These are phyloP conservation scores for Mormyrus hasselquistii DNA, from an alignment of 2,797 vertebrate species.

Conservation along the genomic window DNA sequence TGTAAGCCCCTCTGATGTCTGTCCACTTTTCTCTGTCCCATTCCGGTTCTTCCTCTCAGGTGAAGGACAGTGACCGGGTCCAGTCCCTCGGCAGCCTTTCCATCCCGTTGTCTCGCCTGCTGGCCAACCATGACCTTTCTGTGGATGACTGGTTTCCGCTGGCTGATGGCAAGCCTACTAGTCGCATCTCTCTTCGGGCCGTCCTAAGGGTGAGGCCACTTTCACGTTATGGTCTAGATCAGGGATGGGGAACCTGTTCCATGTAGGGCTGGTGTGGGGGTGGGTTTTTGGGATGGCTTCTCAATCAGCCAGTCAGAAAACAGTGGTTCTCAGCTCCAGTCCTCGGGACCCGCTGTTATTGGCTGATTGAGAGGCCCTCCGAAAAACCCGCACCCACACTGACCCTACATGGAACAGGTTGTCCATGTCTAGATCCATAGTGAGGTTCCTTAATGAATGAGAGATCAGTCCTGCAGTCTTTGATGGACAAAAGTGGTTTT, in stretches of 20 bases:
- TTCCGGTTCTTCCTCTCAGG: slow-evolving; percentile 49
- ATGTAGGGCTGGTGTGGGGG: too few relatives aligned
- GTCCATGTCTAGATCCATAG: neutral
- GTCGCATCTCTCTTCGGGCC: slow-evolving; percentile 77
- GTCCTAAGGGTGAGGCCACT: slow-evolving; percentile 71
- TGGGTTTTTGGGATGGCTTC: too few relatives aligned
- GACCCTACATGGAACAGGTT: too few relatives aligned
- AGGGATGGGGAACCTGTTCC: too few relatives aligned
- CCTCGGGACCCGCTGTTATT: too few relatives aligned
- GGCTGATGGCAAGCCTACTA: slow-evolving; percentile 68
- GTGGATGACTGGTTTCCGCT: slow-evolving; percentile 89
- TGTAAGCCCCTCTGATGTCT: neutral
- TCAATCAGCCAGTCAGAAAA: too few relatives aligned
- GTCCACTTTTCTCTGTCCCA: neutral
- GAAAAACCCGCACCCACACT: too few relatives aligned
- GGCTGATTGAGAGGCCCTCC: too few relatives aligned
- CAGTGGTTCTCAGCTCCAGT: too few relatives aligned
- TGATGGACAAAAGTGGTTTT: neutral
- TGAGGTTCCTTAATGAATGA: neutral
- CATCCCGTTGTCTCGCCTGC: slow-evolving; percentile 67
- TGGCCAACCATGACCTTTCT: slow-evolving; percentile 65
- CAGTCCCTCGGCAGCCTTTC: slow-evolving; percentile 68
- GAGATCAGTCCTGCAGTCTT: neutral
- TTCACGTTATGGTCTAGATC: neutral
- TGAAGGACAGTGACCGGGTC: slow-evolving; percentile 81